phyloP scores from a whole-genome alignment of 2,113 vertebrate species.

The Ptilorrhoa leucosticta region DNA sequence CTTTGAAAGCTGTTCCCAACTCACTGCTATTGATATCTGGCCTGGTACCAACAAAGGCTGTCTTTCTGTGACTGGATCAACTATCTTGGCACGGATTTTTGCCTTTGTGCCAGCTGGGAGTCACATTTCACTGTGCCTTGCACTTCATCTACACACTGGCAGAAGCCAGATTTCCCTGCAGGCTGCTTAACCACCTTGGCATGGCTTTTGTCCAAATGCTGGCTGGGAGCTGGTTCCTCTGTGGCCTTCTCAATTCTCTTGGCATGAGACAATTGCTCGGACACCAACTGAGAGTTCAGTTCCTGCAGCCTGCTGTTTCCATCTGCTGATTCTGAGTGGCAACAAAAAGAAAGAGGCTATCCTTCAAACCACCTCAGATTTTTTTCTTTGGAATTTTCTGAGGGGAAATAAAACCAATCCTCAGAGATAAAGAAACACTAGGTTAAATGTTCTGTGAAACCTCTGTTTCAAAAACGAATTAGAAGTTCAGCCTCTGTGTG shows the following conservation, averaged over 20 bases:
- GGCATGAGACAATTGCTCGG: conserved; percentile 35
- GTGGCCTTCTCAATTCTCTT: conserved; percentile 56
- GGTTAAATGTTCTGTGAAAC: not conserved
- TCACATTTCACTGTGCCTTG: conserved; percentile 24
- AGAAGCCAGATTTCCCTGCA: conserved; percentile 38
- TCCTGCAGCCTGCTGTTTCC: conserved; percentile 56
- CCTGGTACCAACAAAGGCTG: not conserved
- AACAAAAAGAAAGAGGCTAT: conserved; percentile 6
- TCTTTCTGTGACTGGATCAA: conserved; percentile 41
- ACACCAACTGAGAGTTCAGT: conserved; percentile 34
- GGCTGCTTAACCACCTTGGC: conserved; percentile 51
- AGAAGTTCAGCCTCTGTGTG: not conserved
- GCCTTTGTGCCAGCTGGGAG: conserved; percentile 5
- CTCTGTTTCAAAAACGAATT: not conserved
- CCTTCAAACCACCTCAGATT: conserved; percentile 5
- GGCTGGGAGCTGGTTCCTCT: conserved; percentile 25
- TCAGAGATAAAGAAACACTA: not conserved
- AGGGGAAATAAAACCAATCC: not conserved
- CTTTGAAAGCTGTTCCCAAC: not conserved
- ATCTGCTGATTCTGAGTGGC: conserved; percentile 29
- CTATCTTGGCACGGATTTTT: conserved; percentile 4
- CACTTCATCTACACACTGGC: conserved; percentile 9
- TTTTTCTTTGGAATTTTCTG: not conserved
- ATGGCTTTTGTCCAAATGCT: conserved; percentile 29
- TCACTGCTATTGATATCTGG: not conserved